These are phyloP conservation scores for Drosophila punjabiensis DNA, from an alignment of 1,140 invertebrate species.

Conservation along the genomic window DNA sequence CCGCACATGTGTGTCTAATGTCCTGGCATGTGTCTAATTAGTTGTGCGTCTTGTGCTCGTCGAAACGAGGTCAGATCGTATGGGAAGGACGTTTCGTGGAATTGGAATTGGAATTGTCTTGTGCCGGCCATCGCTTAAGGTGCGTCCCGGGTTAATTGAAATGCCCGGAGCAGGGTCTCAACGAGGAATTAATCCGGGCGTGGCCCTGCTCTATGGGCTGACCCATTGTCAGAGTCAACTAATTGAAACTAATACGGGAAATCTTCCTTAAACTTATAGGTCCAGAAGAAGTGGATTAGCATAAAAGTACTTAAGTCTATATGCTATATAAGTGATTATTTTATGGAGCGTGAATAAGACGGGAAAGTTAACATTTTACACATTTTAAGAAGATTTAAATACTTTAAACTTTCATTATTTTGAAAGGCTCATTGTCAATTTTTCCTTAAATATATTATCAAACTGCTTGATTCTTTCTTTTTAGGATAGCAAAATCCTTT, in stretches of 20 bases:
- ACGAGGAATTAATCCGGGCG: conserved; percentile 60
- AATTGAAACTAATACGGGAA: conserved; percentile 72
- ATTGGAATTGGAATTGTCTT: conserved; percentile 76
- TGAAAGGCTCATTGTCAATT: not conserved
- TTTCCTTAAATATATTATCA: not conserved
- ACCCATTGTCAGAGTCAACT: conserved; percentile 57
- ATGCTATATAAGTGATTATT: not conserved
- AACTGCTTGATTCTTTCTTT: not conserved
- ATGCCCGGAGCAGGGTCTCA: conserved; percentile 62
- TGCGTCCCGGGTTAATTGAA: conserved; percentile 81
- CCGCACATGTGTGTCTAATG: conserved; percentile 48
- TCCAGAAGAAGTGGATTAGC: not conserved
- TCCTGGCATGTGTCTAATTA: conserved; percentile 82
- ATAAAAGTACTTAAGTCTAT: not conserved
- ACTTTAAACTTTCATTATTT: not conserved
- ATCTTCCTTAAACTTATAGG: conserved; percentile 41
- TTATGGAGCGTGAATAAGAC: not conserved
- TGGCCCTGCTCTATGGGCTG: conserved; percentile 42
- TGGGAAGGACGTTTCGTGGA: conserved; percentile 58
- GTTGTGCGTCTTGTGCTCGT: conserved; percentile 76
- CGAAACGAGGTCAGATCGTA: conserved; percentile 69
- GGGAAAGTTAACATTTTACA: not conserved
- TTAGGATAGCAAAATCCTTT: not conserved
- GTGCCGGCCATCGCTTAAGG: conserved; percentile 54
- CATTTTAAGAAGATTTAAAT: not conserved